Percentiles rank a stretch among this genome's conserved stretches.
Conservation (phyloP, 2,113 vertebrate species). For the Dipodomys spectabilis region DNA sequence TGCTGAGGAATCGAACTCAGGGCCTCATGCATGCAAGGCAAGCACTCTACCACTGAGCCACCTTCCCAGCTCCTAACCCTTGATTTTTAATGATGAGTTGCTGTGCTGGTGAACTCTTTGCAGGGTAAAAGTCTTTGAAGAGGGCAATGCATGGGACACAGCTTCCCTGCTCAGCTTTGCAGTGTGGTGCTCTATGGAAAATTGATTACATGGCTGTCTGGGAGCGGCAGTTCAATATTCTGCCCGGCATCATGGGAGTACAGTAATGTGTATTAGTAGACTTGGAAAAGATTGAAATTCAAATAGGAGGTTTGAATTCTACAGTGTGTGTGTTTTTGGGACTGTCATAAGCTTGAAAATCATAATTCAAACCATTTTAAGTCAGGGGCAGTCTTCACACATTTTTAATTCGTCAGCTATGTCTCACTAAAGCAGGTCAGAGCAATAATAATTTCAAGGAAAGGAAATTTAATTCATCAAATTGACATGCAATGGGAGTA, state of each 20-base stretch:
- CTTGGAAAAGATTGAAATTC: neutral
- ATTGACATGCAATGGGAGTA: neutral
- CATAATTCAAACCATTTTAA: neutral
- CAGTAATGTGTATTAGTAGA: neutral
- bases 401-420: neutral
- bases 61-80: too few relatives aligned
- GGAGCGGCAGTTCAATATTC: neutral
- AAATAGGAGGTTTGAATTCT: neutral
- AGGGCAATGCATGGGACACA: neutral
- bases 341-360: neutral
- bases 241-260: neutral
- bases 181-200: too few relatives aligned
- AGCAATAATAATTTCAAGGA: neutral
- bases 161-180: neutral
- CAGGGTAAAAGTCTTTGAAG: neutral
- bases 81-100: neutral
- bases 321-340: neutral
- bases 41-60: too few relatives aligned
- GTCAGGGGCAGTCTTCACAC: neutral
- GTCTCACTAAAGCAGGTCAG: neutral
- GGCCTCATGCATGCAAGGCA: too few relatives aligned
- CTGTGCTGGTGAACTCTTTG: neutral
- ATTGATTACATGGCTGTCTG: neutral
- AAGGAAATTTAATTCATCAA: neutral
- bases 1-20: too few relatives aligned